phyloP scores from a whole-genome alignment of 1,140 invertebrate species.

The Drosophila sp. region DNA sequence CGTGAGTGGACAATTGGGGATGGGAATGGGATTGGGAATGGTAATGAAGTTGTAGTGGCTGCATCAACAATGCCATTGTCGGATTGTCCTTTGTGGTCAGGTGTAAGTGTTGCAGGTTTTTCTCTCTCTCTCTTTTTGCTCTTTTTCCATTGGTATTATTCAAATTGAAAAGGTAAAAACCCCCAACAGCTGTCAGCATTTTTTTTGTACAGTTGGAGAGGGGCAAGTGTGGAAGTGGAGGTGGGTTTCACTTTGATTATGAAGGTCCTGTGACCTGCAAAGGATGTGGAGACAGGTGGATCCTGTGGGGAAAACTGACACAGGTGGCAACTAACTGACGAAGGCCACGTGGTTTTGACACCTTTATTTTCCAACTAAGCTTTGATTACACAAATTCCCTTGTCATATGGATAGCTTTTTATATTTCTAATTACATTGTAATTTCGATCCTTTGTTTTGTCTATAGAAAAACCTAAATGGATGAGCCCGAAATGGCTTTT shows the following conservation, averaged over 20 bases:
- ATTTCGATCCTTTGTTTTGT: not conserved
- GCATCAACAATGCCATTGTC: slow-evolving; percentile 65
- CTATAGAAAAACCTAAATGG: not conserved
- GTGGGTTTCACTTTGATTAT: slow-evolving; percentile 47
- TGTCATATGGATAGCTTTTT: not conserved
- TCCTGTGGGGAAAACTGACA: not conserved
- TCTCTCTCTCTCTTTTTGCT: not conserved
- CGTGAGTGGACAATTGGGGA: slow-evolving; percentile 3
- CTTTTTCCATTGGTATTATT: slow-evolving; percentile 17
- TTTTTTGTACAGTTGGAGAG: slow-evolving; percentile 22
- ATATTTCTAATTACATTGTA: not conserved
- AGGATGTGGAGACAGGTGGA: slow-evolving; percentile 1
- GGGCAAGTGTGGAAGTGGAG: not conserved
- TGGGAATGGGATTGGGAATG: slow-evolving; percentile 16
- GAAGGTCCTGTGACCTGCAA: slow-evolving; percentile 35
- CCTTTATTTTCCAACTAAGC: slow-evolving; percentile 15
- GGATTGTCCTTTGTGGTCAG: slow-evolving; percentile 58
- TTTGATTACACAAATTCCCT: not conserved
- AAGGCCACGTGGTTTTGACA: slow-evolving; percentile 33
- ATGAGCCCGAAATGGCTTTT: too few species aligned
- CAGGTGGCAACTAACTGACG: slow-evolving; percentile 23
- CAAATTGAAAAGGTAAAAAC: slow-evolving; percentile 44
- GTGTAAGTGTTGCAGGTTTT: slow-evolving; percentile 64
- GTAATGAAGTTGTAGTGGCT: slow-evolving; percentile 70
- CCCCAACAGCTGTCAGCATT: slow-evolving; percentile 75